phyloP scores from a whole-genome alignment of 2,888 invertebrate species.

The Cerastoderma edule region DNA sequence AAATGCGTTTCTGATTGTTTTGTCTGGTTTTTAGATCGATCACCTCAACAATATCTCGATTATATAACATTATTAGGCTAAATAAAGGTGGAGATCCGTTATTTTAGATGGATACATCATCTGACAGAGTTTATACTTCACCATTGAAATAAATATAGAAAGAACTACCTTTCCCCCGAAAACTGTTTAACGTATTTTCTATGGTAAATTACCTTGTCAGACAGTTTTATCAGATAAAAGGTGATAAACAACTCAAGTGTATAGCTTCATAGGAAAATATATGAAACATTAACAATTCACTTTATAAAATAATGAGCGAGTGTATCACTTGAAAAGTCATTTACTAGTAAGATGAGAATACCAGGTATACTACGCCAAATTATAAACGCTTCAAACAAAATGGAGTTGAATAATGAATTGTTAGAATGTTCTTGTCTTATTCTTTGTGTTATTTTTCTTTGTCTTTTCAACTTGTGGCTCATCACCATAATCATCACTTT shows the following conservation, averaged over 20 bases:
- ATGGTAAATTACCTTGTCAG: background rate
- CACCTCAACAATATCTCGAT: background rate
- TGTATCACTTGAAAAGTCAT: background rate
- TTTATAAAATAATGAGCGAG: background rate
- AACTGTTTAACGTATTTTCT: slow-evolving; percentile 14
- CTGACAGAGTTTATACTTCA: no score
- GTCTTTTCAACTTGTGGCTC: no score
- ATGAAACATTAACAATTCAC: background rate
- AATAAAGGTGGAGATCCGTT: no score
- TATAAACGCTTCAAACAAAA: background rate
- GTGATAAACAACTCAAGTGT: slow-evolving; percentile 17
- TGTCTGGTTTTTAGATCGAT: no score
- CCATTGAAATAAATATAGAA: no score
- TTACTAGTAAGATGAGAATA: background rate
- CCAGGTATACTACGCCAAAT: background rate
- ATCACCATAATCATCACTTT: no score
- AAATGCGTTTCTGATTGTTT: no score
- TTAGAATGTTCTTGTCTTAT: background rate
- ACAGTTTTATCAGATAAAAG: slow-evolving; percentile 4
- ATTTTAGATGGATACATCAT: no score
- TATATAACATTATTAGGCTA: no score
- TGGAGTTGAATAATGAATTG: background rate
- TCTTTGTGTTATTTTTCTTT: slow-evolving; percentile 6
- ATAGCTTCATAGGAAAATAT: slow-evolving; percentile 14
- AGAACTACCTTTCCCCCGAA: background rate